These are phyloP conservation scores for Tauraco hartlaubi DNA, from an alignment of 2,797 vertebrate species.

Conservation along the genomic window DNA sequence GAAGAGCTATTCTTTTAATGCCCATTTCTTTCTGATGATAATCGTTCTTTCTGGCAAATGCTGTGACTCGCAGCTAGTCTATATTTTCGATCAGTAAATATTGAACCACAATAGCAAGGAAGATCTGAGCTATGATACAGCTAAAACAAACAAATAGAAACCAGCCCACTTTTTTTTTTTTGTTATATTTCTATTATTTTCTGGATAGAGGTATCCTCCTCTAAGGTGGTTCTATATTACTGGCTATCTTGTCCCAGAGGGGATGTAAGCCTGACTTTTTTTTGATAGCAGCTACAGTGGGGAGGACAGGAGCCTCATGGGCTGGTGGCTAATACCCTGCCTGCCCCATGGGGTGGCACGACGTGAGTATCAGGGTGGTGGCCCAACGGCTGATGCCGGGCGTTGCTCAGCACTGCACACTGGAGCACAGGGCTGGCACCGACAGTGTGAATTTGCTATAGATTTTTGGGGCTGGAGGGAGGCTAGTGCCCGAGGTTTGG, in stretches of 20 bases:
- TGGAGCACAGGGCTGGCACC: accelerated
- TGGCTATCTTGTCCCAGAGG: background rate
- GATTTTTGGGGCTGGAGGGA: background rate
- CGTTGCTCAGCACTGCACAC: accelerated
- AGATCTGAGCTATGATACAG: conserved; percentile 13
- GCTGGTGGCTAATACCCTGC: background rate
- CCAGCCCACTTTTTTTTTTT: background rate
- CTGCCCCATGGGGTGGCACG: background rate
- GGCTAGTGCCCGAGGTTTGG: background rate
- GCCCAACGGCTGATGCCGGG: background rate
- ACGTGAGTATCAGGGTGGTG: accelerated
- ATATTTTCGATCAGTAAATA: conserved; percentile 79
- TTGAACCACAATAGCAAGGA: conserved; percentile 71
- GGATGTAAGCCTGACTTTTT: background rate
- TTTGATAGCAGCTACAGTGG: background rate
- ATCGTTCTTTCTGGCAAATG: conserved; percentile 70
- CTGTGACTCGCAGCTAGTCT: conserved; percentile 75
- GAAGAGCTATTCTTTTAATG: conserved; percentile 77
- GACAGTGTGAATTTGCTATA: accelerated
- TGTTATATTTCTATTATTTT: conserved; percentile 56
- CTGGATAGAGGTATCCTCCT: background rate
- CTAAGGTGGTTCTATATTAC: conserved; percentile 52
- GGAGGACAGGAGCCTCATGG: background rate
- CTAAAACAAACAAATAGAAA: conserved; percentile 65
- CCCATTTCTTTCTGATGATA: conserved; percentile 75